Evolutionary conservation across 2,113 vertebrate species (phyloP), one percentile per base, ranked within the genome.

Genomic region (Chamaea fasciata): DNA sequence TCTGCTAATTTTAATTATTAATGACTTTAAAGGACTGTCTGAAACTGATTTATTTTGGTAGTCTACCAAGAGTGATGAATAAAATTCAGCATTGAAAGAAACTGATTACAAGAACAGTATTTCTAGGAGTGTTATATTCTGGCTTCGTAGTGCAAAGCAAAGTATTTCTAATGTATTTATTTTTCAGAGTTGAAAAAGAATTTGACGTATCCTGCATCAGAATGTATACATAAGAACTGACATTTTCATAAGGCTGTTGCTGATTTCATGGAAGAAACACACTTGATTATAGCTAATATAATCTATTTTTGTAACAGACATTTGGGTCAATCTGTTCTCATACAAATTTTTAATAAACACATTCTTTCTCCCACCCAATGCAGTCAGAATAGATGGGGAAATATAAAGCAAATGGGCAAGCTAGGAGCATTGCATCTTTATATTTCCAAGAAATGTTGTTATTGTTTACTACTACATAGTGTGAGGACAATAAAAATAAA

Each of bases 251-350:
- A 97, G 91, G 83, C 63, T 84, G 52, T 59, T 70, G 73, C 88
- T 96, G 83, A 89, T 96, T 97, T 70, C 89, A 87, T 93, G 70
- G 74, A 90, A 70, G 76, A 65, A 95, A 77, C 35, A 71, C 33
- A 23, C 81, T 97, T 74, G 81, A 93, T 96, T 97, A 63, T 80
- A 89, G 62, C 91, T 90, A 96, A 87, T 82, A 94, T 83, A 84
- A 84, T 95, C 73, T 90, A 93, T 97, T 96, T 96, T 88, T 83
- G 74, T 97, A 89, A 81, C 90, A 95, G 93, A 91, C 91, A 97
- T 97, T 97, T 96, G 95, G 95, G 95, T 97, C 96, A 97, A 95
- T 95, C 91, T 97, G 94, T 95, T 96, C 96, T 95, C 92, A 91
- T 91, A 95, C 57, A 96, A 96, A 95, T 94, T 97, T 93, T 95